These are phyloP conservation scores for Palythoa grandis DNA, from an alignment of 92 coral and sea anemone genomes.

Conservation along the genomic window DNA sequence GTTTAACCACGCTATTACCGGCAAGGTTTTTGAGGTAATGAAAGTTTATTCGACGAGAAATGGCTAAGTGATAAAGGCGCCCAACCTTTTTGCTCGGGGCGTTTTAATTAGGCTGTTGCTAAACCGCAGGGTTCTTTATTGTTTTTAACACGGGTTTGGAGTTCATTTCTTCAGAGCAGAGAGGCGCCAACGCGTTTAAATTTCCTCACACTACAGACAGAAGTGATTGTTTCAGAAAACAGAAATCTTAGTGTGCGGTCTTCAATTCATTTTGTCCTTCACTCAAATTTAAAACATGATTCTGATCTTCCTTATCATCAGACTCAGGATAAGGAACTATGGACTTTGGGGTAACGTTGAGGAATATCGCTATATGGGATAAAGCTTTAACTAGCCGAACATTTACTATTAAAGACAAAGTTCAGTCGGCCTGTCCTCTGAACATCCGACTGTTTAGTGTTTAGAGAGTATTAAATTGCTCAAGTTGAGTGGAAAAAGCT, in stretches of 20 bases:
- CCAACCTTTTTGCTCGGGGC: constrained; percentile 5
- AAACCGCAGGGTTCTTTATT: constrained; percentile 34
- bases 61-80: background rate
- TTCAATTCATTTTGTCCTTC: background rate
- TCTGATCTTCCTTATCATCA: background rate
- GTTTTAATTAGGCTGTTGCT: constrained; percentile 12
- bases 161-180: constrained; percentile 8
- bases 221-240: constrained; percentile 8
- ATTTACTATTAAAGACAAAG: background rate
- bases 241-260: constrained; percentile 45
- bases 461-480: constrained; percentile 39
- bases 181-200: constrained; percentile 26
- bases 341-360: background rate
- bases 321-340: background rate
- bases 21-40: background rate
- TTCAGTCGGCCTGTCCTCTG: background rate
- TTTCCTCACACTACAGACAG: constrained; percentile 4
- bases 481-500: background rate
- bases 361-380: too few species aligned
- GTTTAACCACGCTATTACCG: background rate
- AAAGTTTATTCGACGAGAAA: background rate
- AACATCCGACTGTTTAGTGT: constrained; percentile 20
- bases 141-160: constrained; percentile 29
- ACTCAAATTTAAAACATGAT: background rate
- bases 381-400: background rate